phyloP scores from a whole-genome alignment of 2,888 invertebrate species.

The Caenorhabditis doughertyi region DNA sequence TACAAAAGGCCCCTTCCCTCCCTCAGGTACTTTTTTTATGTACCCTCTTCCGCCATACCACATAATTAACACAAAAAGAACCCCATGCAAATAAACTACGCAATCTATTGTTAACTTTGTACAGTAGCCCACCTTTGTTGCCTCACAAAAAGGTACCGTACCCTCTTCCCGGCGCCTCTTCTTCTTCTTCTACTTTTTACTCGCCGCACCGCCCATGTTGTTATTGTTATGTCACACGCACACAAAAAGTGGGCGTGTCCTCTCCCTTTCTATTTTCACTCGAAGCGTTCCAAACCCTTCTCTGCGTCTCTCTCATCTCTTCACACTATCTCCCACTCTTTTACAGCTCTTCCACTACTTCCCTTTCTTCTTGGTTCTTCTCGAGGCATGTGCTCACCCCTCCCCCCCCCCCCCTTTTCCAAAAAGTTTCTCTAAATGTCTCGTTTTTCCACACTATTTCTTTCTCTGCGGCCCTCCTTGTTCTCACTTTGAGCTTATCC shows the following conservation, averaged over 20 bases:
- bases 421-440: neutral
- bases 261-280: neutral
- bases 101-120: neutral
- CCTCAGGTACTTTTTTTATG: no score
- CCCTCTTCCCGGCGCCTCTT: no score
- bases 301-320: neutral
- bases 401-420: neutral
- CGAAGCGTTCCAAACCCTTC: conserved; percentile 11
- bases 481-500: conserved; percentile 11
- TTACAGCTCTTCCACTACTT: neutral
- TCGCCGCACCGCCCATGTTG: neutral
- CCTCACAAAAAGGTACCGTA: no score
- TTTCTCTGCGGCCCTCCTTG: neutral
- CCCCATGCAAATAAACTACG: no score
- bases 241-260: neutral
- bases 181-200: neutral
- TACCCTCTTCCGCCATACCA: no score
- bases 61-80: no score
- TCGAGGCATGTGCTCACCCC: neutral
- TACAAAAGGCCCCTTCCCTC: no score
- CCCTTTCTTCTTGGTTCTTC: no score
- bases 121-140: conserved; percentile 6
- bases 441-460: neutral
- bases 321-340: neutral
- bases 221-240: neutral